Conservation (phyloP, 2,888 invertebrate genomes). For the Gandaritis pyraliata region DNA sequence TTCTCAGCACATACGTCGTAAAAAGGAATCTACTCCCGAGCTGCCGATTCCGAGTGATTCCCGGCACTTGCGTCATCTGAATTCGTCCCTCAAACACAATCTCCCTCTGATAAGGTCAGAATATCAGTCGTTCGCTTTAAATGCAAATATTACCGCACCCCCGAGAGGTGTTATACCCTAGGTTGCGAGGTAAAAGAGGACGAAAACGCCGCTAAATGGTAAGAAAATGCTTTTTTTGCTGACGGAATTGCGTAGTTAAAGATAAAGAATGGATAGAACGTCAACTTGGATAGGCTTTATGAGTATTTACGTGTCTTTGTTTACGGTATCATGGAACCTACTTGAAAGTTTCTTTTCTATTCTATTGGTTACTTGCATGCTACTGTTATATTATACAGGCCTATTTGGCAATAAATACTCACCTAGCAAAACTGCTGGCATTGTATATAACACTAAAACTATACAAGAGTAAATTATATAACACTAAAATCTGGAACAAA, state of each 20-base stretch:
- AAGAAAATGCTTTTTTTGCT: slow-evolving; percentile 77
- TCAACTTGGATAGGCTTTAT: slow-evolving; percentile 53
- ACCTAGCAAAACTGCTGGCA: too few relatives aligned
- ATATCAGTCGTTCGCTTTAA: slow-evolving; percentile 82
- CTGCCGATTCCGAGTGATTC: slow-evolving; percentile 55
- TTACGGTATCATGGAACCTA: slow-evolving; percentile 26
- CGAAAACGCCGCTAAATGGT: slow-evolving; percentile 79
- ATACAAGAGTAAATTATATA: too few relatives aligned
- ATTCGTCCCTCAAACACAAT: slow-evolving; percentile 77
- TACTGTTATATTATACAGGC: neutral
- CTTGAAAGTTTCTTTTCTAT: slow-evolving; percentile 20
- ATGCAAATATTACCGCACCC: slow-evolving; percentile 83
- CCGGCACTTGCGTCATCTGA: slow-evolving; percentile 67
- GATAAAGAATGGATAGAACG: slow-evolving; percentile 76
- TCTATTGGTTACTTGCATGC: slow-evolving; percentile 17
- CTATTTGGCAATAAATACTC: neutral
- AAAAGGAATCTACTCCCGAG: slow-evolving; percentile 44
- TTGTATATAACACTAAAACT: too few relatives aligned
- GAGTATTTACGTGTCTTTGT: slow-evolving; percentile 32
- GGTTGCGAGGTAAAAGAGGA: slow-evolving; percentile 80
- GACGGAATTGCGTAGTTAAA: slow-evolving; percentile 75
- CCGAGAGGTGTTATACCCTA: slow-evolving; percentile 78
- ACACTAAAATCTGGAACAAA: too few relatives aligned
- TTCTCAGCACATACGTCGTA: slow-evolving; percentile 51
- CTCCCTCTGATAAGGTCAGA: slow-evolving; percentile 80